Evolutionary conservation across 2,797 vertebrate species (phyloP).

Genomic region (Graptemys geographica): DNA sequence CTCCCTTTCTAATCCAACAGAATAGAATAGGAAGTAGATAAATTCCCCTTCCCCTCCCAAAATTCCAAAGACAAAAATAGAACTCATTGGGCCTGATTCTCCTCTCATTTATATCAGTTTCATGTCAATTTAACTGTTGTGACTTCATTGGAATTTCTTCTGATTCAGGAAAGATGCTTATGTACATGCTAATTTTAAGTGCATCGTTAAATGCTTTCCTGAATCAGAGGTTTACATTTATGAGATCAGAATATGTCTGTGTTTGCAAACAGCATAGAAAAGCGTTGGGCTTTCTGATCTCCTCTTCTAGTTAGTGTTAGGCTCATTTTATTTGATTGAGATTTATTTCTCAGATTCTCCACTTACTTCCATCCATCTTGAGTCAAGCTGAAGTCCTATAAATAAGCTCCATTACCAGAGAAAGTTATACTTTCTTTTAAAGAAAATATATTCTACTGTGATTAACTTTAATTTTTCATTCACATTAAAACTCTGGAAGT

Average conservation of each 20-base stretch:
- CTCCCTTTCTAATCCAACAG: background rate
- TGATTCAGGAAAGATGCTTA: background rate
- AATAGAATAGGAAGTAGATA: background rate
- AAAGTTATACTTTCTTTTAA: constrained; percentile 45
- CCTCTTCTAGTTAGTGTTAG: background rate
- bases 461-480: constrained; percentile 68
- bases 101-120: background rate
- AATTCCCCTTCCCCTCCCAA: background rate
- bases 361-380: constrained; percentile 6
- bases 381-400: constrained; percentile 36
- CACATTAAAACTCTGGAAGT: constrained; percentile 54
- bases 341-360: constrained; percentile 18
- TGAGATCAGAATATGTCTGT: background rate
- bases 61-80: background rate
- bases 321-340: background rate
- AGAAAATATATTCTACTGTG: constrained; percentile 42
- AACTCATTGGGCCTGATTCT: background rate
- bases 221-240: background rate
- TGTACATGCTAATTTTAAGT: background rate
- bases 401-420: constrained; percentile 45
- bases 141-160: background rate
- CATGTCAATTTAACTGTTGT: background rate
- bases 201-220: background rate
- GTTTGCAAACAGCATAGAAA: background rate
- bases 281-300: background rate